Conservation (phyloP, 1,140 invertebrate species). For the Drosophila bipectinata region DNA sequence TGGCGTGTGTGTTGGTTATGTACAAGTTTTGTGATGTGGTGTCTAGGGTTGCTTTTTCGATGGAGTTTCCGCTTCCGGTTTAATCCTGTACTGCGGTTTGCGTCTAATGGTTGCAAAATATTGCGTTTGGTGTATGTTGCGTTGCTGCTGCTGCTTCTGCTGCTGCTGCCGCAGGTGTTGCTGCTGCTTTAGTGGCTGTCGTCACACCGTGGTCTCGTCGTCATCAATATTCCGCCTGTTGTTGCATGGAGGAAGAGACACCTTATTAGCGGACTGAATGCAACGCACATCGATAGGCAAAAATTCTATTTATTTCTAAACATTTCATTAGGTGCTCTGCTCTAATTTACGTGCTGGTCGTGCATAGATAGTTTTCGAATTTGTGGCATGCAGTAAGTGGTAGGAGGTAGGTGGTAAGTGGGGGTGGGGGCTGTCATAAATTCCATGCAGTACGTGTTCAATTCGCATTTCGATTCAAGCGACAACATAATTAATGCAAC, state of each 20-base stretch:
- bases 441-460: slow-evolving; percentile 36
- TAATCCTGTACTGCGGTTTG: slow-evolving; percentile 65
- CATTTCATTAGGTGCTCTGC: slow-evolving; percentile 15
- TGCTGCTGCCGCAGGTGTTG: slow-evolving; percentile 25
- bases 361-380: slow-evolving; percentile 29
- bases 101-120: slow-evolving; percentile 70
- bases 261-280: slow-evolving; percentile 1
- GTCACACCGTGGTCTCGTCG: slow-evolving; percentile 83
- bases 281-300: not conserved
- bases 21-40: slow-evolving; percentile 30
- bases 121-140: slow-evolving; percentile 42
- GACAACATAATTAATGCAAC: slow-evolving; percentile 47
- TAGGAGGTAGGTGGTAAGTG: not conserved
- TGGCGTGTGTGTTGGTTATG: slow-evolving; percentile 18
- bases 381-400: slow-evolving; percentile 22
- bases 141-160: slow-evolving; percentile 37
- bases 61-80: slow-evolving; percentile 41
- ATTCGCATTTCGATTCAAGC: slow-evolving; percentile 26
- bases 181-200: slow-evolving; percentile 29
- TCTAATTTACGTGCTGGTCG: slow-evolving; percentile 33
- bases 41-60: slow-evolving; percentile 10
- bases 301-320: slow-evolving; percentile 1
- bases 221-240: slow-evolving; percentile 84
- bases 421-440: slow-evolving; percentile 8
- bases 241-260: slow-evolving; percentile 3